A percentile compares a stretch with the other conserved stretches of the same genome.
Evolutionary conservation across 2,888 invertebrate species (phyloP).

Genomic region (Callimorpha dominula): DNA sequence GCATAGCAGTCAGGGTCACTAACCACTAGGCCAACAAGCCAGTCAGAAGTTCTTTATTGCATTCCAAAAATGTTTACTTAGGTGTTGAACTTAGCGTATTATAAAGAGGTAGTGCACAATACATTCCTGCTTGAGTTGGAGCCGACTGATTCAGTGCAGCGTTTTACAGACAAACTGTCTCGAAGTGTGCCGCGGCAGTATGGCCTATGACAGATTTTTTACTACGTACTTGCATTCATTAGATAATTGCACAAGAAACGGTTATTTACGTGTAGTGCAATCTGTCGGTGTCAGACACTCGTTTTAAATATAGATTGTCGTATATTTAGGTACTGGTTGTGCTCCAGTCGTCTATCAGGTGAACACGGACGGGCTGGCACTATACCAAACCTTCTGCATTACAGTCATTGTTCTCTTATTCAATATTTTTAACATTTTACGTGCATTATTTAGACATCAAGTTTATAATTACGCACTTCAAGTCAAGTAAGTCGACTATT

Average conservation of each 20-base stretch:
- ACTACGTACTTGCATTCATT: constrained; percentile 26
- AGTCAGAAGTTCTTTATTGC: too few relatives aligned
- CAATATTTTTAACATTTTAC: neutral
- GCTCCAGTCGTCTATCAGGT: constrained; percentile 27
- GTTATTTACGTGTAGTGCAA: constrained; percentile 41
- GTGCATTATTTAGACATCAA: neutral
- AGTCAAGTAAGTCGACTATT: neutral
- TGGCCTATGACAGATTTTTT: constrained; percentile 3
- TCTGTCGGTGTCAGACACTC: constrained; percentile 33
- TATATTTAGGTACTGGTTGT: constrained; percentile 39
- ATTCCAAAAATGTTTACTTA: too few relatives aligned
- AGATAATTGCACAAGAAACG: constrained; percentile 41
- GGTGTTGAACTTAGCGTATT: too few relatives aligned
- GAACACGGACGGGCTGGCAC: constrained; percentile 26
- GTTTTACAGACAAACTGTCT: neutral
- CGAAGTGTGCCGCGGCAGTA: neutral
- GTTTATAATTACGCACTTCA: neutral
- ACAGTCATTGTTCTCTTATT: neutral
- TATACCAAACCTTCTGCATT: constrained; percentile 31
- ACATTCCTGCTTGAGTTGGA: neutral
- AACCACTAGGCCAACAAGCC: too few relatives aligned
- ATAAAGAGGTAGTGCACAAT: neutral
- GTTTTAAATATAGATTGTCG: constrained; percentile 40
- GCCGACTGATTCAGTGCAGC: neutral
- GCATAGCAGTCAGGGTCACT: too few relatives aligned